Conservation (phyloP, 2,113 vertebrate species). For the Dipodomys stephensi region DNA sequence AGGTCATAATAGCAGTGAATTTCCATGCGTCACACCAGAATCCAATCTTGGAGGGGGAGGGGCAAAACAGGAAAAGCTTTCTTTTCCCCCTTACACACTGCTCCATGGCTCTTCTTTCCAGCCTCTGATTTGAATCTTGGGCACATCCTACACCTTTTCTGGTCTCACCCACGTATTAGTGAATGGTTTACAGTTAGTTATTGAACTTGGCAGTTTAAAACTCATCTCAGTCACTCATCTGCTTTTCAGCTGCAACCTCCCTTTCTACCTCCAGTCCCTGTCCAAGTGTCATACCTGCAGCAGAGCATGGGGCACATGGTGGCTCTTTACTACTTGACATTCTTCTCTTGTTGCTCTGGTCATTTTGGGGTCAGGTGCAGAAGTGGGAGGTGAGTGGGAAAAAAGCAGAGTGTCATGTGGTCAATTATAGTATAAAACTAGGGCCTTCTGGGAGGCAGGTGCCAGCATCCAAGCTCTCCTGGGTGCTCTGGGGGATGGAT, state of each 20-base stretch:
- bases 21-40: background rate
- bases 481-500: background rate
- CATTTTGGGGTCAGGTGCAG: background rate
- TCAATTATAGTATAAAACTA: background rate
- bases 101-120: background rate
- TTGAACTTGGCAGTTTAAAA: background rate
- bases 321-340: background rate
- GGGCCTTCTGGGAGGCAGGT: background rate
- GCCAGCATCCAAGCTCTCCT: background rate
- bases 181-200: background rate
- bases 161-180: background rate
- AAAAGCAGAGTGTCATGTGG: background rate
- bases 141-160: background rate
- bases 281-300: background rate
- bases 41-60: background rate
- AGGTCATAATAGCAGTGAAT: fast-evolving
- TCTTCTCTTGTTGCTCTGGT: background rate
- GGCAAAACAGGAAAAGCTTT: background rate
- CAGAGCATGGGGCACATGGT: fast-evolving
- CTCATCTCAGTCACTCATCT: background rate
- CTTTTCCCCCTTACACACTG: background rate
- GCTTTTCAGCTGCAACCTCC: background rate
- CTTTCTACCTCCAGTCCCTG: background rate
- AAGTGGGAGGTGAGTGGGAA: background rate
- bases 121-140: background rate